Base-by-base conservation (phyloP, 1,140 invertebrate genomes). In the Papilio xuthus region DNA sequence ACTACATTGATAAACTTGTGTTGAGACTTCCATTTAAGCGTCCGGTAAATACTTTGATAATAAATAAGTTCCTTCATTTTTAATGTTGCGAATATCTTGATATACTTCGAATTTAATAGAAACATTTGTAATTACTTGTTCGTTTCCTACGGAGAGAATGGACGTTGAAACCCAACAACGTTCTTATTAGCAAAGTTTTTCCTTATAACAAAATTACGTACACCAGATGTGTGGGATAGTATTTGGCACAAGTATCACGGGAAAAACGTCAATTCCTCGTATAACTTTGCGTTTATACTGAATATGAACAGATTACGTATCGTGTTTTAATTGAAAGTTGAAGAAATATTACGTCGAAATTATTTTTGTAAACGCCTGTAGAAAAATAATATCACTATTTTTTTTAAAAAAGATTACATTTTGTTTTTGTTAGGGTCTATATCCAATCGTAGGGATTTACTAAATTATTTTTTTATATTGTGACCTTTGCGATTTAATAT, bases 111-210 rank as follows among this genome's bases (percentile, higher is more conserved):
- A 80, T 79, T 60, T 78, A 79, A 79, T 72, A 10, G 4, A 4
- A 63, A 78, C 60, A 79, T 60, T 50, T 84, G 86, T 88, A 89
- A 91, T 90, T 89, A 86, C 87, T 84, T 84, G 73, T 83, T 83
- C 80, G 80, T 86, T 90, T 83, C 67, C 79, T 80, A 63, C 50
- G 78, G 76, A 84, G 82, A 80, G 80, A 83, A 82, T 86, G 50
- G 78, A 84, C 80, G 73, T 82, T 75, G 78, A 82, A 89, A 84
- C 82, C 87, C 89, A 92, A 85, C 84, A 86, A 79, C 85, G 85
- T 82, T 88, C 90, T 93, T 93, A 93, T 93, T 92, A 92, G 91
- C 84, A 93, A 93, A 93, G 88, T 93, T 93, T 92, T 92, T 92
- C 86, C 88, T 87, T 85, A 88, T 93, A 93, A 92, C 90, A 87